Evolutionary conservation across 2,888 invertebrate genomes (phyloP).

Genomic region (Physocephala rufipes): DNA sequence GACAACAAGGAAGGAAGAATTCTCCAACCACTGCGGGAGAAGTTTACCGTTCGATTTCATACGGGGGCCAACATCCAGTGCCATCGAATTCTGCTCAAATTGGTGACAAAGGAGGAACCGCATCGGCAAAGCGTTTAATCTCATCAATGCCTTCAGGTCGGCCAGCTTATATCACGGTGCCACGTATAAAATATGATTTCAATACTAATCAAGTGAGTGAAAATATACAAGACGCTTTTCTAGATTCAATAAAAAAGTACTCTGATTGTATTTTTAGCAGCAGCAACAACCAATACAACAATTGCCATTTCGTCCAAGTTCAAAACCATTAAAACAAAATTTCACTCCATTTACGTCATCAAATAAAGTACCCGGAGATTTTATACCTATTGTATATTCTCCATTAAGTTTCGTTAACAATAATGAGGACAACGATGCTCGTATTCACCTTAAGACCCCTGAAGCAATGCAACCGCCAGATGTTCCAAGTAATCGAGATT

Average conservation of each 20-base stretch:
- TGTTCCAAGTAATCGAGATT: constrained; percentile 28
- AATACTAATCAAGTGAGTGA: constrained; percentile 44
- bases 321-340: constrained; percentile 63
- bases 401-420: constrained; percentile 53
- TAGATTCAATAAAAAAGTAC: neutral
- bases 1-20: constrained; percentile 40
- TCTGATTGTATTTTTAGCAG: constrained; percentile 40
- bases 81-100: constrained; percentile 41
- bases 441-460: constrained; percentile 33
- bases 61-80: constrained; percentile 50
- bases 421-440: constrained; percentile 34
- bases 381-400: constrained; percentile 67
- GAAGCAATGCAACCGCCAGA: constrained; percentile 36
- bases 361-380: constrained; percentile 69
- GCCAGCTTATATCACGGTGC: constrained; percentile 24
- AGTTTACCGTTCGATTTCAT: constrained; percentile 56
- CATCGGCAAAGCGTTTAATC: constrained; percentile 44
- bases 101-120: constrained; percentile 34
- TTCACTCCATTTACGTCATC: constrained; percentile 69
- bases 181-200: constrained; percentile 30
- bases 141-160: constrained; percentile 47
- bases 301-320: constrained; percentile 50
- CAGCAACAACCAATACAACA: constrained; percentile 48
- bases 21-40: constrained; percentile 53
- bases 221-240: constrained; percentile 23